Conservation (phyloP, 1,140 invertebrate species). For the Gerris buenoi region DNA sequence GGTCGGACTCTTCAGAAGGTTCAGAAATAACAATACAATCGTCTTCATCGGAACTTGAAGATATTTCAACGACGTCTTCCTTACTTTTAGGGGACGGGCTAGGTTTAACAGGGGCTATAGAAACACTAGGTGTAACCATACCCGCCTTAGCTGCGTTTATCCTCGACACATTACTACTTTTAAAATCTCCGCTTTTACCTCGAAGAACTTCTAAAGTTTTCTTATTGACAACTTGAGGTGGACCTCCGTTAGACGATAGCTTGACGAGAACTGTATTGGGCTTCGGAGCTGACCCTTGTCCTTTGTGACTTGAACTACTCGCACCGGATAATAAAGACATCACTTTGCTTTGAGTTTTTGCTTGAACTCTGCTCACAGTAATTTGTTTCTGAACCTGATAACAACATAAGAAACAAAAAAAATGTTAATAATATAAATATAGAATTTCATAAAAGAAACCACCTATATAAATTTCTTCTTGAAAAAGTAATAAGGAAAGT, state of each 20-base stretch:
- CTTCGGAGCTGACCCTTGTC: conserved; percentile 30
- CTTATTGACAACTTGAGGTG: conserved; percentile 24
- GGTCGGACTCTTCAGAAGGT: conserved; percentile 35
- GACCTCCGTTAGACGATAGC: conserved; percentile 37
- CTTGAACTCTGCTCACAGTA: conserved; percentile 46
- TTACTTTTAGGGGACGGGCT: not conserved
- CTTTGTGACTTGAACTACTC: not conserved
- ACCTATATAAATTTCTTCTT: too few relatives aligned
- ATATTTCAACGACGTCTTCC: conserved; percentile 42
- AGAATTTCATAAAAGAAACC: too few relatives aligned
- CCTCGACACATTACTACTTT: not conserved
- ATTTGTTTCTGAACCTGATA: conserved; percentile 49
- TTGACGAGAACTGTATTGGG: conserved; percentile 43
- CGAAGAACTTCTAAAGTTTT: conserved; percentile 28
- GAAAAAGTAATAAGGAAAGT: too few relatives aligned
- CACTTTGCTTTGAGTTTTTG: conserved; percentile 47
- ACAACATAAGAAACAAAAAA: too few relatives aligned
- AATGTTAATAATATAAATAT: too few relatives aligned
- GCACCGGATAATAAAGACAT: conserved; percentile 52
- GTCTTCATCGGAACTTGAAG: conserved; percentile 52
- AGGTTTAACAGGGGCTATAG: conserved; percentile 35
- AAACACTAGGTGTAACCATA: conserved; percentile 34
- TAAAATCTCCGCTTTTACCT: conserved; percentile 5
- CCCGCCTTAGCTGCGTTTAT: conserved; percentile 25
- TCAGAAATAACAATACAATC: conserved; percentile 63